phyloP scores from a whole-genome alignment of 2,113 vertebrate genomes.

The Hemiscyllium ocellatum region DNA sequence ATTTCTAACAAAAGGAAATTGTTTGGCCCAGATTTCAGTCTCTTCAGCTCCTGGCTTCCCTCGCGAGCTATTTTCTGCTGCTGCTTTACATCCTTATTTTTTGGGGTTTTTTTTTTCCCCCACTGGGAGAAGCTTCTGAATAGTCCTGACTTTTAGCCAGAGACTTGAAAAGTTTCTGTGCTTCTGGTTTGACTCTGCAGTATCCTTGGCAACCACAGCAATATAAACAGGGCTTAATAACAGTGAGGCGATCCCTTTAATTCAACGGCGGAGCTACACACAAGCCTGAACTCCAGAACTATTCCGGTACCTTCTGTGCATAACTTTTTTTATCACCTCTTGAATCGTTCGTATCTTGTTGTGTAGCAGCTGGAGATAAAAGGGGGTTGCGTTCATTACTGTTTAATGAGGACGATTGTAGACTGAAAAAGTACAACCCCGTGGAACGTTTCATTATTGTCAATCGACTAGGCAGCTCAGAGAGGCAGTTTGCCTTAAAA shows the following conservation, averaged over 20 bases:
- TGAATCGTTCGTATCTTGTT: background rate
- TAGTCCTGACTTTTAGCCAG: background rate
- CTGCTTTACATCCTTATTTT: background rate
- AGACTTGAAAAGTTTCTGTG: background rate
- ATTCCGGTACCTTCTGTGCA: background rate
- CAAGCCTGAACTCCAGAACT: background rate
- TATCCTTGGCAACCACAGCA: constrained; percentile 12
- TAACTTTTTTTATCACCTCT: background rate
- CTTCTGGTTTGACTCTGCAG: background rate
- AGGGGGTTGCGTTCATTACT: background rate
- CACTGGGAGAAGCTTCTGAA: background rate
- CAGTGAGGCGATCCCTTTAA: background rate
- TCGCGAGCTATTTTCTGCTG: background rate
- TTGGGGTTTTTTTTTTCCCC: background rate
- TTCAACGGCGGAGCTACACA: background rate
- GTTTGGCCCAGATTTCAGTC: background rate
- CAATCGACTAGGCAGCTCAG: background rate
- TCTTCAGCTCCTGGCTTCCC: background rate
- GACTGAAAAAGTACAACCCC: background rate
- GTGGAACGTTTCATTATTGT: background rate
- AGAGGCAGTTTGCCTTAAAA: background rate
- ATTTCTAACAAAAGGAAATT: background rate
- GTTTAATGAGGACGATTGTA: constrained; percentile 25
- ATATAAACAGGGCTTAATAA: constrained; percentile 1
- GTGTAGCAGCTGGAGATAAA: background rate